phyloP scores from a whole-genome alignment of 2,113 vertebrate species.

The Cettia cetti region DNA sequence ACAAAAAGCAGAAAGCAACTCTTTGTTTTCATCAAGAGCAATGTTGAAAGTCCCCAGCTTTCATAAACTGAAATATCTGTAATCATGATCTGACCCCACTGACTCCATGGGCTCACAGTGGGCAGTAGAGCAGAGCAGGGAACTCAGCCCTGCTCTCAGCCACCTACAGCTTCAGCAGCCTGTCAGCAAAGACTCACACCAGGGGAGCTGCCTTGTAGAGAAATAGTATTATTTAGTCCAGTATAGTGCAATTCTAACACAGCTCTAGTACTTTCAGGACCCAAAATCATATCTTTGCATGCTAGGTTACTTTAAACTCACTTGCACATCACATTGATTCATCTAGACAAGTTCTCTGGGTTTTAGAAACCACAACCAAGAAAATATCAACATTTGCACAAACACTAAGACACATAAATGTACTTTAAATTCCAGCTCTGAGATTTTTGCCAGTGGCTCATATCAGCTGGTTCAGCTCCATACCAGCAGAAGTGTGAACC shows the following conservation, averaged over 20 bases:
- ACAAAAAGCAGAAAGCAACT: not conserved
- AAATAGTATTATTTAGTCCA: not conserved
- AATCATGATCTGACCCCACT: not conserved
- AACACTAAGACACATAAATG: not conserved
- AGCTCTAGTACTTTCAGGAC: not conserved
- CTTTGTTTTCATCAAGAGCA: not conserved
- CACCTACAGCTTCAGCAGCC: not conserved
- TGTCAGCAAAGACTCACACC: not conserved
- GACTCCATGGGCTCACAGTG: not conserved
- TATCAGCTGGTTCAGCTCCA: not conserved
- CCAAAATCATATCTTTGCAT: not conserved
- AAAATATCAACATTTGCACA: not conserved
- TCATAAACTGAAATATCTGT: not conserved
- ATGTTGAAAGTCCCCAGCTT: not conserved
- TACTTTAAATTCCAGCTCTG: not conserved
- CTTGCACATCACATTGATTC: not conserved
- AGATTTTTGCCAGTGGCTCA: not conserved
- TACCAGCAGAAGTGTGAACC: not conserved
- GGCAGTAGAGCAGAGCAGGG: not conserved
- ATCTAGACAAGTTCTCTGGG: not conserved
- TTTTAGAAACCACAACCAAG: not conserved
- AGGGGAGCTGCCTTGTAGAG: not conserved
- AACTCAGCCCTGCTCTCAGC: not conserved
- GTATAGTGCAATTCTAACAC: not conserved
- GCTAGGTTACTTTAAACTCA: not conserved